phyloP scores from a whole-genome alignment of 2,797 vertebrate genomes.

The Epinephelus malabaricus region DNA sequence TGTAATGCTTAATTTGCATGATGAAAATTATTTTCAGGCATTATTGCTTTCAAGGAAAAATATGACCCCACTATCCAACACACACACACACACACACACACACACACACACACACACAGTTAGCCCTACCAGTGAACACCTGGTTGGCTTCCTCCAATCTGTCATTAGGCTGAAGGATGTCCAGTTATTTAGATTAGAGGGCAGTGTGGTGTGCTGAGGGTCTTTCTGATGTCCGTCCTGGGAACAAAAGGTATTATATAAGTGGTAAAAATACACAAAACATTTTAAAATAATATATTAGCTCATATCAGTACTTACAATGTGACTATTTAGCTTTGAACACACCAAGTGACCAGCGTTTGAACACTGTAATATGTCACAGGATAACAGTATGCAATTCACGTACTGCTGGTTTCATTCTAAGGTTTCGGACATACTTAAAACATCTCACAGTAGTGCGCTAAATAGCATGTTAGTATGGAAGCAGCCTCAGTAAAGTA shows the following conservation, averaged over 20 bases:
- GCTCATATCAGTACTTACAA: background rate
- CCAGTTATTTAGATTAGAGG: conserved; percentile 51
- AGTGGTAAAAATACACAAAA: background rate
- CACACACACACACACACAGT: background rate
- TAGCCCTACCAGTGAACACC: conserved; percentile 40
- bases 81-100: conserved; percentile 3
- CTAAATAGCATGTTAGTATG: no score
- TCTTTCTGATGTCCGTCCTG: conserved; percentile 8
- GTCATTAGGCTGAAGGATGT: conserved; percentile 63
- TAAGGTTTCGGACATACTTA: no score
- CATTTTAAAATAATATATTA: background rate
- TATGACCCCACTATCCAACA: no score
- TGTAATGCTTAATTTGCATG: no score
- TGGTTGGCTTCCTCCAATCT: conserved; percentile 55
- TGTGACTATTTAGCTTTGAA: background rate
- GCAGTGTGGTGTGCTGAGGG: conserved; percentile 13
- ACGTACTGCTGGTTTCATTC: no score
- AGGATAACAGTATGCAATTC: no score
- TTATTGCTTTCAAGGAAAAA: no score
- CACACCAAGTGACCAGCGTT: no score
- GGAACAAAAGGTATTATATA: conserved; percentile 7
- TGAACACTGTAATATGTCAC: no score
- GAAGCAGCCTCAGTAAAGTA: no score
- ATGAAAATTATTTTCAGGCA: no score
- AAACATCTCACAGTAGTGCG: no score